Percentiles rank a stretch among this genome's conserved stretches.
phyloP scores from a whole-genome alignment of 2,797 vertebrate genomes.

The Clarias fuscus region DNA sequence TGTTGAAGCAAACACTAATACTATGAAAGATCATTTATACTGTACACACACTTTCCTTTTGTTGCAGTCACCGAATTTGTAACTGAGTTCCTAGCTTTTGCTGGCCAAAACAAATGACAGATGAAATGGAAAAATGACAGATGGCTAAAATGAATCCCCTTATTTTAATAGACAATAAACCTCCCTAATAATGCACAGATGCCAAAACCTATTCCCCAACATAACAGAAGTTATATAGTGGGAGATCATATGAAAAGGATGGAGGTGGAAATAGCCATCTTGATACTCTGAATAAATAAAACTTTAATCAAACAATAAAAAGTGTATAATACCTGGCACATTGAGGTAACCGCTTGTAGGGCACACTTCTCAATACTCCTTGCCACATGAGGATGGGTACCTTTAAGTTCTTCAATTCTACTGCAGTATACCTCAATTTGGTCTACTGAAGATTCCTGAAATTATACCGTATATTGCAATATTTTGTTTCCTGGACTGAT shows the following conservation, averaged over 20 bases:
- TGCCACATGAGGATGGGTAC: conserved; percentile 64
- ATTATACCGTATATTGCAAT: neutral
- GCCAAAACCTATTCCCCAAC: neutral
- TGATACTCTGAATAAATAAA: neutral
- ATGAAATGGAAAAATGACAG: neutral
- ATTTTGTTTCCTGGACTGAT: neutral
- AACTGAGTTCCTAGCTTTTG: neutral
- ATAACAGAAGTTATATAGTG: neutral
- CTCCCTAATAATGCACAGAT: neutral
- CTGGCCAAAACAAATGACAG: neutral
- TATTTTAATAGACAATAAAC: neutral
- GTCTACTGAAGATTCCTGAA: conserved; percentile 72
- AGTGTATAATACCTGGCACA: conserved; percentile 81
- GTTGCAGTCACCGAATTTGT: neutral
- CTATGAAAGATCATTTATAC: neutral
- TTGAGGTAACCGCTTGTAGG: conserved; percentile 78
- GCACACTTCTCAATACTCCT: conserved; percentile 80
- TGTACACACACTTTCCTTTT: neutral
- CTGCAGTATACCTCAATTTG: conserved; percentile 81
- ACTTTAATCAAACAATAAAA: neutral
- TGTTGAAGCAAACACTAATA: neutral
- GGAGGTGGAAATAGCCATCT: neutral
- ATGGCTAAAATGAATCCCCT: neutral
- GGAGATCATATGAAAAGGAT: neutral
- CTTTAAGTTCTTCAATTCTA: conserved; percentile 22